Percentiles rank a stretch among this genome's conserved stretches.
These are phyloP conservation scores for Leptoteleia sp. DNA, from an alignment of 1,140 invertebrate species.

Conservation along the genomic window DNA sequence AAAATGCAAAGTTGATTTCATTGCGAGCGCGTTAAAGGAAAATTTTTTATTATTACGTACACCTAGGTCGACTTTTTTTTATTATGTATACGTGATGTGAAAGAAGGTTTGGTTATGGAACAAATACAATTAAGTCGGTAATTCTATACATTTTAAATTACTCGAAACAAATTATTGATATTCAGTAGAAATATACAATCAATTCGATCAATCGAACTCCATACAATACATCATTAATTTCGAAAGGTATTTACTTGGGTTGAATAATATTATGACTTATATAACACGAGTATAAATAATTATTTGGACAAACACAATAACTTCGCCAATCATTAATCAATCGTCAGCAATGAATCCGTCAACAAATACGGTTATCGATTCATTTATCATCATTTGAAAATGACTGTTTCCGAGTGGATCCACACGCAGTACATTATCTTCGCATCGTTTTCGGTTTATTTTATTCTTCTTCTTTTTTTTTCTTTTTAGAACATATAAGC, in stretches of 20 bases:
- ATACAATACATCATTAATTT: conserved; percentile 52
- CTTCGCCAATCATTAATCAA: conserved; percentile 76
- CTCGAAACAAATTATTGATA: conserved; percentile 23
- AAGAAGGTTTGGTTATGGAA: too few relatives aligned
- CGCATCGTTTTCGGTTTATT: conserved; percentile 19
- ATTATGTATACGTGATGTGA: too few relatives aligned
- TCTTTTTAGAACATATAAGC: conserved; percentile 32
- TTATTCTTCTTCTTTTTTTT: too few relatives aligned
- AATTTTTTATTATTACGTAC: too few relatives aligned
- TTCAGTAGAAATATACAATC: conserved; percentile 22
- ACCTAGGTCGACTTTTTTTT: too few relatives aligned
- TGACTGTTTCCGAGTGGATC: conserved; percentile 38
- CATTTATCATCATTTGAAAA: conserved; percentile 80
- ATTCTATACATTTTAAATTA: conserved; percentile 16
- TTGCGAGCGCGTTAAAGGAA: too few relatives aligned
- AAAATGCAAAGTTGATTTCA: too few relatives aligned
- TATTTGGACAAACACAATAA: conserved; percentile 71
- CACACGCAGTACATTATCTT: conserved; percentile 26
- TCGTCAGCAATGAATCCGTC: conserved; percentile 74
- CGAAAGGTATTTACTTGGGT: conserved; percentile 39
- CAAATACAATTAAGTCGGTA: too few relatives aligned
- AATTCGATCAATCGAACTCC: conserved; percentile 30
- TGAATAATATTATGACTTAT: conserved; percentile 64
- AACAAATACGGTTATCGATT: conserved; percentile 77
- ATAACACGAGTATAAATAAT: conserved; percentile 58